Percentiles rank a stretch among this genome's conserved stretches.
phyloP scores from a whole-genome alignment of 2,797 vertebrate genomes.

The Gadopsis bispinosus region DNA sequence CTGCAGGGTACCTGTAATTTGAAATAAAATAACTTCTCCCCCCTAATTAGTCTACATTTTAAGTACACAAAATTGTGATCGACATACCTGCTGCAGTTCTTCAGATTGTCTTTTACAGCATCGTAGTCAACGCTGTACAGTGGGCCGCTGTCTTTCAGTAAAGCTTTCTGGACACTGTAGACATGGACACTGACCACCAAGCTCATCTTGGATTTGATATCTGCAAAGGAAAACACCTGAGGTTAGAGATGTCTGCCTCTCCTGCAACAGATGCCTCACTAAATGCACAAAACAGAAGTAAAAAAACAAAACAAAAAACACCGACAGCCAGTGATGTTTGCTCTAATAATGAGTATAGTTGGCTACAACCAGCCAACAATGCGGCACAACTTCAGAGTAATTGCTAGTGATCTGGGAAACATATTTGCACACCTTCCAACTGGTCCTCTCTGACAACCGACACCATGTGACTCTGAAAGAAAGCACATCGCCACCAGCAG shows the following conservation, averaged over 20 bases:
- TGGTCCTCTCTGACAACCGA: constrained; percentile 95
- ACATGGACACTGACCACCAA: constrained; percentile 90
- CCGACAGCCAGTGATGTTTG: not conserved
- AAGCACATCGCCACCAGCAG: constrained; percentile 14
- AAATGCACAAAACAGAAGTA: not conserved
- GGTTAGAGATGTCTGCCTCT: fast-evolving
- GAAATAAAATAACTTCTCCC: not conserved
- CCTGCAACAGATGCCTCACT: not conserved
- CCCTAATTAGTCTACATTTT: too few relatives aligned
- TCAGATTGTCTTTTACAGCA: constrained; percentile 92
- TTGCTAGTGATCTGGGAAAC: not conserved
- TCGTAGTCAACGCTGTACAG: constrained; percentile 97
- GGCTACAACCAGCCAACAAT: not conserved
- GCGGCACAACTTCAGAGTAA: too few relatives aligned
- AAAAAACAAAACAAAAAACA: not conserved
- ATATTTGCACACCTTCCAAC: constrained; percentile 88
- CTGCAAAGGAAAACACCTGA: constrained; percentile 73
- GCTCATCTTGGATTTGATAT: constrained; percentile 90
- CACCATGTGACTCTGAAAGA: constrained; percentile 92
- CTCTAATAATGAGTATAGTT: too few relatives aligned
- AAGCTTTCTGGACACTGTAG: constrained; percentile 96
- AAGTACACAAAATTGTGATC: not conserved
- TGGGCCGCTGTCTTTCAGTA: constrained; percentile 93
- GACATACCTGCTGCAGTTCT: constrained; percentile 91
- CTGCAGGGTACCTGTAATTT: too few relatives aligned